Conservation (phyloP, 2,113 vertebrate genomes). For the Hydropotes inermis region DNA sequence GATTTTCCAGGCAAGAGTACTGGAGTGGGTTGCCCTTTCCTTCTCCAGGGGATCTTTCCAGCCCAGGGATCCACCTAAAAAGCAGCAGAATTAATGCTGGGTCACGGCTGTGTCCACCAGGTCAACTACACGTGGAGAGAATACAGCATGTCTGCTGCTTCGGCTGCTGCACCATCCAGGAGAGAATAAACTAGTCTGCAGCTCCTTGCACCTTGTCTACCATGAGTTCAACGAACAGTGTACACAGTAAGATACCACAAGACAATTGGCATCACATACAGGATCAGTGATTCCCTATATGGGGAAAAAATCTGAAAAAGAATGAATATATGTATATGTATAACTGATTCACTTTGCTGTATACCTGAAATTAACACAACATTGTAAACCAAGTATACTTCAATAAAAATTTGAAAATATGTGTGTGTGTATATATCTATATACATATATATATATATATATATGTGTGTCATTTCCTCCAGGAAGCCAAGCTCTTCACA, state of each 20-base stretch:
- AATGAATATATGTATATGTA: not conserved
- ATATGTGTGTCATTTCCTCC: not conserved
- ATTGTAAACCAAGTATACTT: not conserved
- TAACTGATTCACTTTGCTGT: not conserved
- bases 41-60: not conserved
- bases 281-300: not conserved
- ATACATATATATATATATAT: too few species aligned
- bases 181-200: not conserved
- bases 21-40: not conserved
- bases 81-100: not conserved
- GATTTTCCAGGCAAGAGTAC: not conserved
- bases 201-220: not conserved
- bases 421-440: not conserved
- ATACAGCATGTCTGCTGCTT: not conserved
- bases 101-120: not conserved
- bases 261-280: not conserved
- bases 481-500: not conserved
- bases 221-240: not conserved
- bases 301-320: not conserved
- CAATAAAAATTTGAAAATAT: not conserved
- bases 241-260: not conserved
- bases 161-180: not conserved
- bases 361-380: not conserved
- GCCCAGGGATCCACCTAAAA: not conserved
- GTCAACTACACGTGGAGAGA: not conserved